phyloP scores from a whole-genome alignment of 2,888 invertebrate genomes.

The Actias luna region DNA sequence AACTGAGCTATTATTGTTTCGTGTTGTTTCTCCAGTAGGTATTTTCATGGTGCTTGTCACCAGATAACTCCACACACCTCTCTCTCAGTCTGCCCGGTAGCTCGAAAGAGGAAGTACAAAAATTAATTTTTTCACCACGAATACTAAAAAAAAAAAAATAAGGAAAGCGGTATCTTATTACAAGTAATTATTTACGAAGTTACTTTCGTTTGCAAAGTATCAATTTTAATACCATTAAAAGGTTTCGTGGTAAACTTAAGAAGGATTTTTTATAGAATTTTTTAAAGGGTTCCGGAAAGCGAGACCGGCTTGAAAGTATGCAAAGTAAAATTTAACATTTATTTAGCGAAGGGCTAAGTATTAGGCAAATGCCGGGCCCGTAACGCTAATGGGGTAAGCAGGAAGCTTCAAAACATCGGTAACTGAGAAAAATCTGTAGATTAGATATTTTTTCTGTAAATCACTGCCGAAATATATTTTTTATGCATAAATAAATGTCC shows the following conservation, averaged over 20 bases:
- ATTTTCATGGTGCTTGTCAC: too few relatives aligned
- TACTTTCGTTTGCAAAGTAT: slow-evolving; percentile 1
- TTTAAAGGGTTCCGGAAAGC: neutral
- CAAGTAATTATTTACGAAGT: slow-evolving; percentile 4
- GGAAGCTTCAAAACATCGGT: neutral
- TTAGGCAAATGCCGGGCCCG: neutral
- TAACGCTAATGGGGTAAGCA: neutral
- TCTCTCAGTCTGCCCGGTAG: too few relatives aligned
- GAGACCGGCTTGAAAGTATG: neutral
- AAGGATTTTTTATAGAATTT: slow-evolving; percentile 1
- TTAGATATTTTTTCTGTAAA: too few relatives aligned
- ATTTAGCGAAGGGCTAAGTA: neutral
- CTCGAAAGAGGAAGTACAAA: too few relatives aligned
- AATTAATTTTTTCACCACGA: too few relatives aligned
- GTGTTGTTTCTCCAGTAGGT: too few relatives aligned
- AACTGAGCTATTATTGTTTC: too few relatives aligned
- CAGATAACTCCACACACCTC: too few relatives aligned
- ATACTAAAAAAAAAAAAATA: neutral
- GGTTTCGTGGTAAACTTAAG: neutral
- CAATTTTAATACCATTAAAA: slow-evolving; percentile 14
- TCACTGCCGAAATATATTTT: too few relatives aligned
- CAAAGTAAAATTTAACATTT: neutral
- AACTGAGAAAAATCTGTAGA: too few relatives aligned
- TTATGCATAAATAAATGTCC: too few relatives aligned
- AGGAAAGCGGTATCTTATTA: slow-evolving; percentile 4